Base-by-base conservation (phyloP, 2,888 invertebrate genomes). In the Prenolepis imparis region DNA sequence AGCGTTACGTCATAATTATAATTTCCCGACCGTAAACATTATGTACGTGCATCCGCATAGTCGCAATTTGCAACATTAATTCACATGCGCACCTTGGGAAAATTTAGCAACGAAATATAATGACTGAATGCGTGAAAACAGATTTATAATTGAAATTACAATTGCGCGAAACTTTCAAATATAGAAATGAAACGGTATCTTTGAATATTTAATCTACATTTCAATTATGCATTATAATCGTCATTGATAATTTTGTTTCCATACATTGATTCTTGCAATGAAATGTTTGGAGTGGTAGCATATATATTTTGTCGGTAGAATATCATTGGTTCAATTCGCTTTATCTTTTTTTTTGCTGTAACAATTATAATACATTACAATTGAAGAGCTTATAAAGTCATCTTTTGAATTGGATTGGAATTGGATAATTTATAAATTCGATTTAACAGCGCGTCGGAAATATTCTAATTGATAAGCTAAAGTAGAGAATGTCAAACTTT, bases 31-130 rank as follows among this genome's bases (percentile, higher is more conserved):
- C 68, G 78, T 78, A 78, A 68, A 78, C 32, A 63, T 78, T 68
- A 78, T 78, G 57, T 24, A 78, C 57, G 68, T 68, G 41, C 68
- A 15, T 57, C 44, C 57, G 21, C 67, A 36, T 32, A 41, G n/a
- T 67, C 21, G 67, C 68, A 68, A 78, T 78, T 78, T 68, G 32
- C 68, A 59, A 12, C 57, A 39, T 68, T 78, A 78, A 68, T 78
- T 57, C 21, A 59, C 48, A 68, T 44, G 68, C 57, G 21, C 48
- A 44, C 68, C 44, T 78, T 68, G 52, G 44, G 21, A 41, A 68
- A 68, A 68, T 52, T 78, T 41, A 78, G 32, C 68, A 68, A 68
- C 44, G 57, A 78, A 44, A 28, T 44, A 39, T 39, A 41, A 68
- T 21, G 32, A 32, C 4, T 11, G 44, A 75, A 36, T 4, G 11